Percentiles rank a stretch among this genome's conserved stretches.
Conservation (phyloP, 2,113 vertebrate genomes). For the Cyanoderma ruficeps region DNA sequence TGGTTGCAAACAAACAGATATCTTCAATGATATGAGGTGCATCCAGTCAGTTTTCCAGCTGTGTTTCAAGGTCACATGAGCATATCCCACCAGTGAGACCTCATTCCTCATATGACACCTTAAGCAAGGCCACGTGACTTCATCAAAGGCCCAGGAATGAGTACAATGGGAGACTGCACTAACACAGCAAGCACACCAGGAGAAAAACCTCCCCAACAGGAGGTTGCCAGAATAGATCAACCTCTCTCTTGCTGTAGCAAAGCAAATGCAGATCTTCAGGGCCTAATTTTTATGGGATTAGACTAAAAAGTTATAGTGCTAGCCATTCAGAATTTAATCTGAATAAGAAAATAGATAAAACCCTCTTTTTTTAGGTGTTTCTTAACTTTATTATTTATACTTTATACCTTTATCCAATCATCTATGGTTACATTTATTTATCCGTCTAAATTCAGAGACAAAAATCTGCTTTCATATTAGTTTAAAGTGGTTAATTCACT, state of each 20-base stretch:
- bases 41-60: background rate
- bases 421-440: background rate
- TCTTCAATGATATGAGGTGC: background rate
- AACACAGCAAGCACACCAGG: background rate
- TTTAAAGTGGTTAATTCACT: background rate
- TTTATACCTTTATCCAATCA: background rate
- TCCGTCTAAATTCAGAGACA: background rate
- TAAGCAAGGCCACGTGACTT: background rate
- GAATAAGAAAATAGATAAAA: background rate
- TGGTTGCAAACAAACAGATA: background rate
- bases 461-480: background rate
- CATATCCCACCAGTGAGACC: background rate
- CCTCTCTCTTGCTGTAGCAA: background rate
- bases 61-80: background rate
- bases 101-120: background rate
- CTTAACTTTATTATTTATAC: background rate
- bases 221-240: background rate
- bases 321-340: background rate
- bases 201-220: background rate
- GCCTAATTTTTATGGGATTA: background rate
- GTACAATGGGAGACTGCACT: background rate
- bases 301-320: background rate
- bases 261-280: background rate
- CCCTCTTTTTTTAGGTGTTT: accelerated
- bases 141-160: background rate